phyloP scores from a whole-genome alignment of 2,888 invertebrate genomes.

The Unio delphinus region DNA sequence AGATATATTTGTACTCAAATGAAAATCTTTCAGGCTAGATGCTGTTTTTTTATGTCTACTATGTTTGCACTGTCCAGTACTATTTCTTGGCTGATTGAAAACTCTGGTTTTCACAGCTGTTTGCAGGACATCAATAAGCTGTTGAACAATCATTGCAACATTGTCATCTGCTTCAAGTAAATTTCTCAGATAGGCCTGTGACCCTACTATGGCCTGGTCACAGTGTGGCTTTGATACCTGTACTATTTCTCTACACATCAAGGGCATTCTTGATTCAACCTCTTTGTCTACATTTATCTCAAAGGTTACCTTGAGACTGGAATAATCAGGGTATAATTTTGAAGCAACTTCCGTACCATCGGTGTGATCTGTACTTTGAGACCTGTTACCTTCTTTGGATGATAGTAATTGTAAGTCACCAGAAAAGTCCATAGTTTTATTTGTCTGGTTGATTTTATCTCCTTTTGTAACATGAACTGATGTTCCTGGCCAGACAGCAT shows the following conservation, averaged over 20 bases:
- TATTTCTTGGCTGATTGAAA: constrained; percentile 40
- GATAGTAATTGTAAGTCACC: background rate
- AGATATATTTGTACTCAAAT: background rate
- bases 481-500: constrained; percentile 55
- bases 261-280: constrained; percentile 16
- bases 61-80: background rate
- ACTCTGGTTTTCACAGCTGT: constrained; percentile 59
- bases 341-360: constrained; percentile 6
- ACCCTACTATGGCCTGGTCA: too few species aligned
- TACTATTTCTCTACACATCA: too few species aligned
- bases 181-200: too few species aligned
- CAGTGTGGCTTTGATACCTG: too few species aligned
- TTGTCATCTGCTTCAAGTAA: too few species aligned
- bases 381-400: background rate
- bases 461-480: constrained; percentile 18
- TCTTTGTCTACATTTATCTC: constrained; percentile 15
- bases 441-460: constrained; percentile 6
- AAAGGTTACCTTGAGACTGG: constrained; percentile 10
- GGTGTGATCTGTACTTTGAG: background rate
- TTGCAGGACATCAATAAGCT: constrained; percentile 64
- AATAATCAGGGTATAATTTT: constrained; percentile 11
- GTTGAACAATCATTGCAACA: constrained; percentile 8
- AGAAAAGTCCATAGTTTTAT: background rate
- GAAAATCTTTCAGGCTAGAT: too few species aligned
- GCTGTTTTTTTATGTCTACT: background rate